A percentile compares a stretch with the other conserved stretches of the same genome.
These are phyloP conservation scores for Anastrepha ludens DNA, from an alignment of 1,140 invertebrate species.

Conservation along the genomic window DNA sequence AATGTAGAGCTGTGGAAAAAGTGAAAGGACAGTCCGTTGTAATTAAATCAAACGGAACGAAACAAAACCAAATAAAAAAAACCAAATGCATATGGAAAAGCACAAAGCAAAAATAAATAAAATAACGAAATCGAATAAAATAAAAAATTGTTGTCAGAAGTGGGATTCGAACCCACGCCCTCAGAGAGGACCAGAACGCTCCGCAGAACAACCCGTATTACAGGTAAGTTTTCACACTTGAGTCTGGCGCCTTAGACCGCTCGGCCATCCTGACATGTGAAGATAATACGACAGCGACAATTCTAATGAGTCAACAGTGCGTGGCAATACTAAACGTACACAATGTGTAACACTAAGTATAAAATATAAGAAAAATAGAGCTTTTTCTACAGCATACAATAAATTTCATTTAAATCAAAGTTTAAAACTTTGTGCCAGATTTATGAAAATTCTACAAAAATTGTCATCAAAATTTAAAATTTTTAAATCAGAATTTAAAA, in stretches of 20 bases:
- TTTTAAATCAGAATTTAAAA: too few species aligned
- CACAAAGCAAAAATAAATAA: background rate
- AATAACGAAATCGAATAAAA: constrained; percentile 31
- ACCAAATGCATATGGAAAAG: background rate
- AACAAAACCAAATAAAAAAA: background rate
- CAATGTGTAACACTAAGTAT: too few species aligned
- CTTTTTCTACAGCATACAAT: too few species aligned
- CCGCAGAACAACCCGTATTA: constrained; percentile 59
- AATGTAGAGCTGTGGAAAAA: background rate
- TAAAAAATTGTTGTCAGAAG: constrained; percentile 84
- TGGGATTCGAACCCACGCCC: constrained; percentile 92
- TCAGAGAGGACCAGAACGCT: constrained; percentile 87
- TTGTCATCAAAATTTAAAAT: too few species aligned
- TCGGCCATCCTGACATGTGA: constrained; percentile 78
- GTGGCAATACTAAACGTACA: too few species aligned
- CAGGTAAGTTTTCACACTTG: constrained; percentile 55
- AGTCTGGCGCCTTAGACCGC: constrained; percentile 78
- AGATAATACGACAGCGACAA: constrained; percentile 78
- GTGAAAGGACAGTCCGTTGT: too few species aligned
- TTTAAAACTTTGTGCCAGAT: too few species aligned
- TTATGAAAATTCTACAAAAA: too few species aligned
- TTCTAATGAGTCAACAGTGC: background rate
- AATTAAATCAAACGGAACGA: too few species aligned
- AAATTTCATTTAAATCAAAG: too few species aligned
- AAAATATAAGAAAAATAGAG: too few species aligned